Evolutionary conservation across 2,113 vertebrate genomes (phyloP).

Genomic region (Rhinolophus sinicus): DNA sequence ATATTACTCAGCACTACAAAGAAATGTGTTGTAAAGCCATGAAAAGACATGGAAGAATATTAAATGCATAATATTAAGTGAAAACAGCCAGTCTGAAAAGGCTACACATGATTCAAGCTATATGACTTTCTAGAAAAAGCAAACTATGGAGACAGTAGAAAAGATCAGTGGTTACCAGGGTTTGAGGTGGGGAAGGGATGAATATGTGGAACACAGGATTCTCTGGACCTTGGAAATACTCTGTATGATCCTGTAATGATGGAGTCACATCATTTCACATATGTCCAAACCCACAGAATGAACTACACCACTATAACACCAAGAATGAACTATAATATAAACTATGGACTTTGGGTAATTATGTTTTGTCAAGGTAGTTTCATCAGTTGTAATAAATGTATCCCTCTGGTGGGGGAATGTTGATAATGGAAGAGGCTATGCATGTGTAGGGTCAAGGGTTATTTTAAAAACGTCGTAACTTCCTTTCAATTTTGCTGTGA

Average conservation of each 20-base stretch:
- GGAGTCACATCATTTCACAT: not conserved
- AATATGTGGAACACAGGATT: not conserved
- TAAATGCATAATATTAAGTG: not conserved
- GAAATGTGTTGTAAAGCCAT: not conserved
- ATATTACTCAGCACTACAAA: not conserved
- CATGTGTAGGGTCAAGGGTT: not conserved
- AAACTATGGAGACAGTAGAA: not conserved
- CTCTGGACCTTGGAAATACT: not conserved
- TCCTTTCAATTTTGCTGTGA: not conserved
- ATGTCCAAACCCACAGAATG: not conserved
- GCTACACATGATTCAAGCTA: not conserved
- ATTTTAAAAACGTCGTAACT: not conserved
- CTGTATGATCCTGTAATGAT: not conserved
- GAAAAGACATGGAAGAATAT: not conserved
- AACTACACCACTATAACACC: not conserved
- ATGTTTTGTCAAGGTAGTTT: not conserved
- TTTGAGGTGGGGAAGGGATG: not conserved
- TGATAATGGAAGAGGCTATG: not conserved
- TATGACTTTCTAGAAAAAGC: not conserved
- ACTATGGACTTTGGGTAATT: not conserved
- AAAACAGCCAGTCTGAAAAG: not conserved
- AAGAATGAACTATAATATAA: not conserved
- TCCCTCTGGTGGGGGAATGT: not conserved
- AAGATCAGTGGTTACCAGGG: not conserved
- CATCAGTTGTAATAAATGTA: not conserved